Evolutionary conservation across 1,140 invertebrate genomes (phyloP), one percentile per base, ranked within the genome.

Genomic region (Apolygus lucorum): DNA sequence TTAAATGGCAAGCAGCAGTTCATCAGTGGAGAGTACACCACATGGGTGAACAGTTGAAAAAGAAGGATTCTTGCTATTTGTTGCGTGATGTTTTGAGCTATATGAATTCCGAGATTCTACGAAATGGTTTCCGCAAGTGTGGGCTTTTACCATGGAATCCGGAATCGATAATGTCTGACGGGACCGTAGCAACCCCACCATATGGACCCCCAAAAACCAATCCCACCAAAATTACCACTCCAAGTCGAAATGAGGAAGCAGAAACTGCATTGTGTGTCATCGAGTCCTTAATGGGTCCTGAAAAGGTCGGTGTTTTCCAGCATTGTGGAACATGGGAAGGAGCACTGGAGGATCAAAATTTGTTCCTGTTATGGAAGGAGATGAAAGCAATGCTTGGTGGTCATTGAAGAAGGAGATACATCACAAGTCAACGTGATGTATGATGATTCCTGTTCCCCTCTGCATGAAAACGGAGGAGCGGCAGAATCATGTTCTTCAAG

Each of bases 1-100:
- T 49, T 26, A 66, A 63, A 11, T 80, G 79, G 79, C 76, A 74
- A 69, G 73, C 77, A 63, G 67, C 70, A 1, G 75, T 78, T 22
- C 22, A 68, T 27, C n/a, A 67, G n/a, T 73, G 73, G 26, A 70
- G 70, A 66, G n/a, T 66, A 17, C 71, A 77, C 27, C 54, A 70
- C 42, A 34, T 54, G 11, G 72, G 69, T n/a, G 72, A 73, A 68
- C 62, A 52, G 11, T 71, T 80, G 17, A 71, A 63, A 49, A 71
- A 70, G 63, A 63, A 27, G 14, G 68, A 71, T 52, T 71, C 71
- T 73, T 65, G 69, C n/a, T 24, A n/a, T 11, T 24, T 73, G 13
- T 34, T 73, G 25, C 1, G 71, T 11, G 49, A 71, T 29, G 54
- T 29, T 14, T 42, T 67, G 29, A 22, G 14, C 4, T 24, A 67